Base-by-base conservation (phyloP, 2,113 vertebrate genomes). In the Xenopus borealis region DNA sequence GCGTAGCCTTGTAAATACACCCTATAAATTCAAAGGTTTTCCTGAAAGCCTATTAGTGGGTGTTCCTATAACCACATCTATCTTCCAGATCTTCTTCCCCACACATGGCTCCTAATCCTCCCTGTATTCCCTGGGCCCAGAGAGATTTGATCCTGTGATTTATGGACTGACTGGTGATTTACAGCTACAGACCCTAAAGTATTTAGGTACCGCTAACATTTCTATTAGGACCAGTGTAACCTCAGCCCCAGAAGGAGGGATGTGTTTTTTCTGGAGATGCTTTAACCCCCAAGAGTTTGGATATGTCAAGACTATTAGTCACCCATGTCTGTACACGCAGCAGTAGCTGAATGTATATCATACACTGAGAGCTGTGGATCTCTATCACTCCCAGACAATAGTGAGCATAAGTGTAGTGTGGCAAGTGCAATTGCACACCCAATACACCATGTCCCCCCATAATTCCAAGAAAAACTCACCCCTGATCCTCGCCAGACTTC, bases 51-150 rank as follows among this genome's bases (percentile, higher is more conserved):
- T 75, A 75, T 75, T 75, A 75, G 66, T 75, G 23, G 66, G 53
- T 75, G 73, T 75, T 75, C 58, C 66, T 69, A 62, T 62, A 69
- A 75, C 66, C 73, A 75, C 73, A 75, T 75, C 66, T 75, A 75
- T 75, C 73, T 75, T 62, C 62, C 44, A 69, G 73, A 75, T 69
- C 66, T 30, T 75, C 73, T 75, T 69, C 73, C 66, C 58, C 66
- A 69, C 73, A 75, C 73, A 68, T 75, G 73, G 66, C 58, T 62
- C 55, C 12, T 75, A 75, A 75, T 75, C 73, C 73, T 75, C 66
- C 58, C 57, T 75, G 66, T 75, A 75, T 75, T 75, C 73, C 63
- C 58, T 3, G 58, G 73, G 44, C 73, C 73, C 66, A 10, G 46
- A 23, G 66, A 75, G 73, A 69, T 53, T 69, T 75, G 73, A 75